Evolutionary conservation across 2,113 vertebrate species (phyloP).

Genomic region (Ailuropoda melanoleuca): DNA sequence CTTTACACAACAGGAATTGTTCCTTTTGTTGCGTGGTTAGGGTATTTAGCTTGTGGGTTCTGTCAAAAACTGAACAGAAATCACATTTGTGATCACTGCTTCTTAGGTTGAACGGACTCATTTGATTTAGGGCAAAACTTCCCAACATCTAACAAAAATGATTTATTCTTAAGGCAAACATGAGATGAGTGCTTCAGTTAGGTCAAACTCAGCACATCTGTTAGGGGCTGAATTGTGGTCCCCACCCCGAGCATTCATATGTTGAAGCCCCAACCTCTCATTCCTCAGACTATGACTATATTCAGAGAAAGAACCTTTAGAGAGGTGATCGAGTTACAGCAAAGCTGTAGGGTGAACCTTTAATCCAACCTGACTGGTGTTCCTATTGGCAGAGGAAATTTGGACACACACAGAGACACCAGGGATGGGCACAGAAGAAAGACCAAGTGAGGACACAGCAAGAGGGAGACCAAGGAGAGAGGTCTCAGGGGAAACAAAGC

Average conservation of each 20-base stretch:
- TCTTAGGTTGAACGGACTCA: background rate
- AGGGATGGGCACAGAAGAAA: background rate
- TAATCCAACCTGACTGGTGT: background rate
- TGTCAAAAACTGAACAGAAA: conserved; percentile 38
- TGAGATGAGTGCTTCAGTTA: background rate
- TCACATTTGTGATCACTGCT: background rate
- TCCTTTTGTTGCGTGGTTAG: background rate
- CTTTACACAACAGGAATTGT: background rate
- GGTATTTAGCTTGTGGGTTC: background rate
- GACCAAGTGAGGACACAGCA: background rate
- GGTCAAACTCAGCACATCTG: background rate
- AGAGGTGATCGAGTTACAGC: background rate
- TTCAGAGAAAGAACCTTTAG: background rate
- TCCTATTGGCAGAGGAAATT: background rate
- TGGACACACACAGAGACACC: background rate
- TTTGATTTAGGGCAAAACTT: background rate
- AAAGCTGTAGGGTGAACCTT: background rate
- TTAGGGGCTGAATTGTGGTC: background rate
- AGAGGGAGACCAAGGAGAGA: background rate
- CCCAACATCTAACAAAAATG: background rate
- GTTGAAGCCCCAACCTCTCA: background rate
- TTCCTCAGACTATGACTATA: background rate
- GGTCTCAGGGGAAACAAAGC: background rate
- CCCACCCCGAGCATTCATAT: background rate
- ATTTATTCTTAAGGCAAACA: background rate